Base-by-base conservation (phyloP, 1,140 invertebrate genomes). In the Drosophila busckii region DNA sequence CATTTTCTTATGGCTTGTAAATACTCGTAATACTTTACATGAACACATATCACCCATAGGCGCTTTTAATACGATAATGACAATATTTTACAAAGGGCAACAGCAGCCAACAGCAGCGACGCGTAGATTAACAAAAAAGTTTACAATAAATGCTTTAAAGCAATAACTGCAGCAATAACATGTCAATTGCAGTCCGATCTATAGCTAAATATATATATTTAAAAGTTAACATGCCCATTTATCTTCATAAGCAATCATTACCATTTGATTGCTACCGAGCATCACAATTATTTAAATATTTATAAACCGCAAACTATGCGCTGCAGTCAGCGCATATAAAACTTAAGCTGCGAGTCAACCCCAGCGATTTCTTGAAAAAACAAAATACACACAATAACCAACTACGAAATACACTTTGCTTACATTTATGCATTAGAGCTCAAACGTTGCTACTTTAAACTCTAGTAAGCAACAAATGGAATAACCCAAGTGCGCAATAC, bases 1-100 rank as follows among this genome's bases (percentile, higher is more conserved):
- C n/a, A n/a, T 15, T 49, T 50, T 46, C 59, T 52, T 52, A 23
- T 35, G 10, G 32, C 37, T 37, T 63, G 69, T 59, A 68, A 64
- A 70, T 59, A 45, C 38, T 22, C 13, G 53, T 53, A 66, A 49
- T 60, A 37, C 38, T 60, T 50, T 55, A 69, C 65, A 71, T 55
- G 45, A 9, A 26, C 60, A 69, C 55, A 69, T 69, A n/a, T n/a
- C n/a, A 65, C 64, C 68, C 60, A 54, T 26, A 52, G 60, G 68
- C 54, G 41, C 31, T 69, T 64, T 69, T 60, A 64, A 48, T 68
- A 29, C 53, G 54, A 69, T 69, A 70, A 60, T 60, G 54, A 65
- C 45, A 69, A 65, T 65, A 69, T 65, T 70, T 68, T 16, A 67
- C 48, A 59, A 67, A 55, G 45, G 32, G 7, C 28, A 37, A 32